Conservation (phyloP, 2,888 invertebrate genomes). For the Drosophila setosimentum region DNA sequence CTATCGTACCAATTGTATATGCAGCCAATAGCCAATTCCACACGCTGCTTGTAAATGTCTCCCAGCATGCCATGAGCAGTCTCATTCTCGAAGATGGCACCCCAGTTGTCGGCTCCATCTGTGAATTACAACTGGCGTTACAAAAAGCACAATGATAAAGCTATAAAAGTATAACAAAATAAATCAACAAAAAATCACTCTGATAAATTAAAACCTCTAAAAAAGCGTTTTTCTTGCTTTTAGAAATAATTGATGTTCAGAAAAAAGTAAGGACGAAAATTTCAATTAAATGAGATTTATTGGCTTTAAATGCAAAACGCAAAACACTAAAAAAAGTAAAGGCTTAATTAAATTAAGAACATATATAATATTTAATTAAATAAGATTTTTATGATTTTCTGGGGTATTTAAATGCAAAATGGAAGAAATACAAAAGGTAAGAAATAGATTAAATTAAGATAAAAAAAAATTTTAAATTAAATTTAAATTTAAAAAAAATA, state of each 20-base stretch:
- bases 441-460: neutral
- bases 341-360: neutral
- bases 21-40: constrained; percentile 83
- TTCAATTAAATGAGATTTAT: too few relatives aligned
- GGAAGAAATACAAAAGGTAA: neutral
- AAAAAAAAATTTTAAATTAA: neutral
- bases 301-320: too few relatives aligned
- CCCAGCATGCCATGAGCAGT: constrained; percentile 83
- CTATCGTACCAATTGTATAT: constrained; percentile 84
- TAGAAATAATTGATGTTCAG: neutral
- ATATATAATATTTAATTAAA: neutral
- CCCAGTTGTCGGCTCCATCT: constrained; percentile 84
- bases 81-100: constrained; percentile 81
- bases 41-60: constrained; percentile 78
- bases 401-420: neutral
- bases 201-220: neutral
- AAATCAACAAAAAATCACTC: neutral
- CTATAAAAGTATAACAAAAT: neutral
- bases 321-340: neutral
- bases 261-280: too few relatives aligned
- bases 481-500: too few relatives aligned
- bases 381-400: neutral
- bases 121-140: neutral
- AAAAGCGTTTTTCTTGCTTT: neutral
- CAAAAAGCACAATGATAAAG: neutral